phyloP scores from a whole-genome alignment of 2,797 vertebrate genomes.

The Rhincodon typus region DNA sequence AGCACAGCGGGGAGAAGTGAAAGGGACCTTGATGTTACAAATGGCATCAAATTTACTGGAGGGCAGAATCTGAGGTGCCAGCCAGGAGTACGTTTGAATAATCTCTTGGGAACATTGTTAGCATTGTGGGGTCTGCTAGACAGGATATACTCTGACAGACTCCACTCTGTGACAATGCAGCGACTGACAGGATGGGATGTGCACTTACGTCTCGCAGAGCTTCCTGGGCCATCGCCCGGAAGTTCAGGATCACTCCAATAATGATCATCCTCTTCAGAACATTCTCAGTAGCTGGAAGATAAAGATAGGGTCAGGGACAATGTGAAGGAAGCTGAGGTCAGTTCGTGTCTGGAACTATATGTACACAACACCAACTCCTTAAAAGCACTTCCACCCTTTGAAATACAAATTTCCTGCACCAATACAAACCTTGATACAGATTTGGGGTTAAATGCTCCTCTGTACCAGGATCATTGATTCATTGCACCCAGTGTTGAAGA shows the following conservation, averaged over 20 bases:
- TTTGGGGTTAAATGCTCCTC: background rate
- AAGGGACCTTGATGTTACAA: background rate
- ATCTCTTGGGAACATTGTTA: background rate
- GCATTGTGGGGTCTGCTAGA: background rate
- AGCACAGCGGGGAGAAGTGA: background rate
- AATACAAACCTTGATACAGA: fast-evolving
- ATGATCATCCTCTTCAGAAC: constrained; percentile 86
- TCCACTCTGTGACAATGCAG: too few species aligned
- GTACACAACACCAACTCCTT: background rate
- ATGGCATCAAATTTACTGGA: background rate
- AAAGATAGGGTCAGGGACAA: background rate
- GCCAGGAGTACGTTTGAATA: background rate
- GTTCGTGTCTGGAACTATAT: background rate
- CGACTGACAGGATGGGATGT: background rate
- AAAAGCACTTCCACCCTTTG: background rate
- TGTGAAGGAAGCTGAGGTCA: background rate
- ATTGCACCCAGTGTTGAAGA: too few species aligned
- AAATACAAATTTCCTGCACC: background rate
- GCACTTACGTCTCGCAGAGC: constrained; percentile 69
- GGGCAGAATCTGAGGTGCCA: too few species aligned
- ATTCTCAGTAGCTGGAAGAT: constrained; percentile 70
- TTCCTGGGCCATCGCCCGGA: constrained; percentile 66
- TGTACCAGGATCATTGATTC: too few species aligned
- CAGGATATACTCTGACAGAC: background rate
- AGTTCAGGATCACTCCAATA: constrained; percentile 72